Evolutionary conservation across 2,113 vertebrate genomes (phyloP), one percentile per base, ranked within the genome.

Genomic region (Zosterops pallidus): DNA sequence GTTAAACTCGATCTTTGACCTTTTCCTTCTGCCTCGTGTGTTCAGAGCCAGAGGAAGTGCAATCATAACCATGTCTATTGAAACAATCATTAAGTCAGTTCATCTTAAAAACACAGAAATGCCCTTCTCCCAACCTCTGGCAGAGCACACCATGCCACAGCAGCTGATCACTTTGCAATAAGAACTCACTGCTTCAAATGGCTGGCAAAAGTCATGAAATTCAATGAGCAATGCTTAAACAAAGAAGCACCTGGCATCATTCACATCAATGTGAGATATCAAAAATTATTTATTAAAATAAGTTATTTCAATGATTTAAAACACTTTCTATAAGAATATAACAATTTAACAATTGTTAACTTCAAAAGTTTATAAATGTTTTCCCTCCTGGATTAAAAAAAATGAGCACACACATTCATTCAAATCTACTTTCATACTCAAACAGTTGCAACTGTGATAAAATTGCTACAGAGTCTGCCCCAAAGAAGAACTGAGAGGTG

Each of bases 201-300:
- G 53, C 42, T 47, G 19, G 26, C 33, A 57, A 44, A 77, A 78
- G 42, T 44, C 0, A 39, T 37, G 18, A 67, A 16, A 84, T 82
- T 75, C 89, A 59, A 39, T 0, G 1, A 90, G 31, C 35, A 28
- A 59, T 8, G 17, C 52, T 78, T 74, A 89, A 83, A 77, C 20
- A 56, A 80, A 86, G 67, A 64, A 92, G 22, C 47, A 78, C 14
- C 29, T 68, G 86, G 41, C 14, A 93, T 52, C 55, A 68, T 44
- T 59, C 69, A 37, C 55, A 90, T 52, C 14, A 37, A 47, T 47
- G 44, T 81, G 76, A 76, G 42, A 80, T 91, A 91, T 71, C 60
- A 91, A 94, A 88, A 95, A 52, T 77, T 92, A 60, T 93, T 95
- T 93, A 94, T 96, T 96, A 89, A 94, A 96, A 97, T 96, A 97